A percentile compares a stretch with the other conserved stretches of the same genome.
phyloP scores from a whole-genome alignment of 2,888 invertebrate species.

The Meteorus cinctellus region DNA sequence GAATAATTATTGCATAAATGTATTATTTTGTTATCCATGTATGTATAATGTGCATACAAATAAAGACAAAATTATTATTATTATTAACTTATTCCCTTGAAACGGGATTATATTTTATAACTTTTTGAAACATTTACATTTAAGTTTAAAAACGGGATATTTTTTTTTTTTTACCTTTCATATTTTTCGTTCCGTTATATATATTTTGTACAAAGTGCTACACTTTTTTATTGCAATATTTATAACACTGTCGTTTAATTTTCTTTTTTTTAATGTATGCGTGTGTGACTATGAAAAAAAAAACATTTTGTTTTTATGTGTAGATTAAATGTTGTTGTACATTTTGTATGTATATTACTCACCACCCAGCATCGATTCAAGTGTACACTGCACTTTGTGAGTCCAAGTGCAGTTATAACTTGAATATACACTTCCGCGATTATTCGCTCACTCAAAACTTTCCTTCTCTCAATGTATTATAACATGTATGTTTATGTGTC shows the following conservation, averaged over 20 bases:
- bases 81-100: background rate
- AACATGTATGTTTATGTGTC: constrained; percentile 26
- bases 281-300: background rate
- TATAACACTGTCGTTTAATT: constrained; percentile 9
- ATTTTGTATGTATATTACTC: background rate
- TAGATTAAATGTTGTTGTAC: background rate
- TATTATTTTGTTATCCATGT: background rate
- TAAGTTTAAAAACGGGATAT: background rate
- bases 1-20: constrained; percentile 44
- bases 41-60: background rate
- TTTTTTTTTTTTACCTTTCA: background rate
- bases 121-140: background rate
- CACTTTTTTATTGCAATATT: background rate
- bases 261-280: background rate
- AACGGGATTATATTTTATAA: constrained; percentile 10
- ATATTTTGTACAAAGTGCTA: background rate
- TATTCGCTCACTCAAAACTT: constrained; percentile 9
- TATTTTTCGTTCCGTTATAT: background rate
- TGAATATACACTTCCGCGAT: background rate
- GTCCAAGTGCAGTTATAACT: constrained; percentile 3
- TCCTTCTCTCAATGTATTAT: constrained; percentile 4
- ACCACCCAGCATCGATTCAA: background rate
- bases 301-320: background rate
- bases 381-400: background rate
- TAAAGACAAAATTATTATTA: background rate